These are phyloP conservation scores for Oxyteleia sp. DNA, from an alignment of 2,888 invertebrate genomes.

Conservation along the genomic window DNA sequence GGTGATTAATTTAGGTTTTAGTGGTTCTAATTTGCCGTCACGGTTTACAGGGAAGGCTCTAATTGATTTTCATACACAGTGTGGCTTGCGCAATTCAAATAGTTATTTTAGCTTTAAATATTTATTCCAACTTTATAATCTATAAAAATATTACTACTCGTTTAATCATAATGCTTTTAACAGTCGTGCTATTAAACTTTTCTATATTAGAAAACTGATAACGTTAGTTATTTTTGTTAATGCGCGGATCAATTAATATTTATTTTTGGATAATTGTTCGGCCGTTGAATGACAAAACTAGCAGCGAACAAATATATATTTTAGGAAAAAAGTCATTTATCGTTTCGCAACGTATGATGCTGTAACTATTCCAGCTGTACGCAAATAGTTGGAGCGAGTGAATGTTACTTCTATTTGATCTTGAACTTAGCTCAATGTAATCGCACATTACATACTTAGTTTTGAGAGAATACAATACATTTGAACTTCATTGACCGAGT, in stretches of 20 bases:
- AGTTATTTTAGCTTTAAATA: slow-evolving; percentile 1
- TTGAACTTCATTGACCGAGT: slow-evolving; percentile 42
- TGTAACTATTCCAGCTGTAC: slow-evolving; percentile 7
- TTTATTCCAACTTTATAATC: too few species aligned
- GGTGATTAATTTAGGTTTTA: slow-evolving; percentile 39
- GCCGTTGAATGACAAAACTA: not conserved
- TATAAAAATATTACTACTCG: too few species aligned
- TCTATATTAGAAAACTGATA: not conserved
- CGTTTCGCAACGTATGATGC: not conserved
- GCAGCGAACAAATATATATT: not conserved
- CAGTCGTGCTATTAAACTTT: not conserved
- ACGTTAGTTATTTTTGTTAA: not conserved
- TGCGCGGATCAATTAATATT: not conserved
- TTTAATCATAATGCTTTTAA: too few species aligned
- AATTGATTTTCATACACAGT: slow-evolving; percentile 3
- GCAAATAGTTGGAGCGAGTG: slow-evolving; percentile 28
- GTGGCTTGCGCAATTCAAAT: slow-evolving; percentile 1
- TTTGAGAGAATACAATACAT: slow-evolving; percentile 29
- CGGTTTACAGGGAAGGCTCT: slow-evolving; percentile 12
- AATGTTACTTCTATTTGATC: slow-evolving; percentile 49
- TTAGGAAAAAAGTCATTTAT: not conserved
- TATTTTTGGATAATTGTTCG: not conserved
- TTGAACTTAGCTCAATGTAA: slow-evolving; percentile 55
- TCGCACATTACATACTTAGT: slow-evolving; percentile 32
- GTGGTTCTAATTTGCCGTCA: slow-evolving; percentile 37